Percentiles rank a stretch among this genome's conserved stretches.
phyloP scores from a whole-genome alignment of 2,888 invertebrate genomes.

The Zygaena filipendulae region DNA sequence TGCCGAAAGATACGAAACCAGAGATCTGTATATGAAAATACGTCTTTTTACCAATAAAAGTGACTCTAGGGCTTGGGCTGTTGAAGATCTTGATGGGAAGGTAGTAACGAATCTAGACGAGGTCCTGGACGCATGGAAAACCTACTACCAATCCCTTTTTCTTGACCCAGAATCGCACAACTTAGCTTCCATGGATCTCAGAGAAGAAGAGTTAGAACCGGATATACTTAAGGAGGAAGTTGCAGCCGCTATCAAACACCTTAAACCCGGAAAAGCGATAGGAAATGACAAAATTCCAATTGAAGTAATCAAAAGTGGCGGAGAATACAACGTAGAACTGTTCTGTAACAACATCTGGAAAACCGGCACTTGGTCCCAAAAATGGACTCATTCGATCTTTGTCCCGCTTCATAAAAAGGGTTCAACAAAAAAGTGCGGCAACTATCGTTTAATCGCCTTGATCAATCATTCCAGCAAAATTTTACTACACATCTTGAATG shows the following conservation, averaged over 20 bases:
- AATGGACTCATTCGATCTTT: constrained; percentile 8
- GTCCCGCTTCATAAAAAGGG: constrained; percentile 10
- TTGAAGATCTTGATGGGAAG: constrained; percentile 1
- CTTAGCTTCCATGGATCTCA: not conserved
- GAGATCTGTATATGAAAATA: constrained; percentile 2
- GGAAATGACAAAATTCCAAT: constrained; percentile 10
- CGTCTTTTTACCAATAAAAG: not conserved
- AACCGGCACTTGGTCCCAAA: constrained; percentile 5
- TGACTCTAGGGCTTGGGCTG: constrained; percentile 2
- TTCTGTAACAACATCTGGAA: too few relatives aligned
- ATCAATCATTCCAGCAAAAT: constrained; percentile 15
- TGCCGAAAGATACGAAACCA: not conserved
- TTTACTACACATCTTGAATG: constrained; percentile 9
- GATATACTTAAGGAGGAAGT: not conserved
- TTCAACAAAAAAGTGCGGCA: constrained; percentile 11
- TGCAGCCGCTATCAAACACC: constrained; percentile 4
- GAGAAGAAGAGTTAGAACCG: not conserved
- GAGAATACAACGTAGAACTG: too few relatives aligned
- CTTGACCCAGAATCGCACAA: constrained; percentile 1
- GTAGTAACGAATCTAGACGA: not conserved
- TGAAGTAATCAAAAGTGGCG: constrained; percentile 10
- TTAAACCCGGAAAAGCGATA: too few relatives aligned
- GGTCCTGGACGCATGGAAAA: constrained; percentile 1
- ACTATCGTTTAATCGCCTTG: constrained; percentile 14
- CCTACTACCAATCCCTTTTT: constrained; percentile 3